These are phyloP conservation scores for Podotricha telesiphe DNA, from an alignment of 2,888 invertebrate genomes.

Conservation along the genomic window DNA sequence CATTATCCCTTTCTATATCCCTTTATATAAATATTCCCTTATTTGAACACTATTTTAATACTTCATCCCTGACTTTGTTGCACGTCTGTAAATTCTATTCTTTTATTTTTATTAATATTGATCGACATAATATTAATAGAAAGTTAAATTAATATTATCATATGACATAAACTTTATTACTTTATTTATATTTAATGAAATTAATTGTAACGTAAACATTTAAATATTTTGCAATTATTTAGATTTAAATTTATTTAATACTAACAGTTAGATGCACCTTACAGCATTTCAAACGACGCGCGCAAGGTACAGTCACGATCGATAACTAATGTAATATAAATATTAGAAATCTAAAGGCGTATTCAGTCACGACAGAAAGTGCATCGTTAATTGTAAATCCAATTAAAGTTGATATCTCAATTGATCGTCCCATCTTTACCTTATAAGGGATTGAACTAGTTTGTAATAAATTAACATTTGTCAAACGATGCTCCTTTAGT, in stretches of 20 bases:
- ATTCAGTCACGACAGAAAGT: conserved; percentile 43
- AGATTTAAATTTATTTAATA: not conserved
- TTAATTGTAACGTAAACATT: no score
- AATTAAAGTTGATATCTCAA: conserved; percentile 43
- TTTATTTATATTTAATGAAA: no score
- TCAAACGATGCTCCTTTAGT: not conserved
- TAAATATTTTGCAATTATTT: not conserved
- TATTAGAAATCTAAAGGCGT: conserved; percentile 39
- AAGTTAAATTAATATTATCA: no score
- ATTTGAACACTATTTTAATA: no score
- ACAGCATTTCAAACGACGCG: conserved; percentile 2
- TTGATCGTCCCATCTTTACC: conserved; percentile 43
- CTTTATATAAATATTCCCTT: no score
- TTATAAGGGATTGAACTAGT: conserved; percentile 51
- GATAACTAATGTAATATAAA: conserved; percentile 25
- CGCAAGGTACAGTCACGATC: conserved; percentile 18
- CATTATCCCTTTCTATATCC: no score
- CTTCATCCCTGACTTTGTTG: no score
- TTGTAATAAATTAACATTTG: conserved; percentile 29
- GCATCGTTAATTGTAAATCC: conserved; percentile 41
- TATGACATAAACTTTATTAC: no score
- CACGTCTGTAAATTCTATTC: no score
- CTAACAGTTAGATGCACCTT: conserved; percentile 1
- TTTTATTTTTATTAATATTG: no score
- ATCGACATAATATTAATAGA: no score